phyloP scores from a whole-genome alignment of 2,888 invertebrate species.

The Escarpia spicata region DNA sequence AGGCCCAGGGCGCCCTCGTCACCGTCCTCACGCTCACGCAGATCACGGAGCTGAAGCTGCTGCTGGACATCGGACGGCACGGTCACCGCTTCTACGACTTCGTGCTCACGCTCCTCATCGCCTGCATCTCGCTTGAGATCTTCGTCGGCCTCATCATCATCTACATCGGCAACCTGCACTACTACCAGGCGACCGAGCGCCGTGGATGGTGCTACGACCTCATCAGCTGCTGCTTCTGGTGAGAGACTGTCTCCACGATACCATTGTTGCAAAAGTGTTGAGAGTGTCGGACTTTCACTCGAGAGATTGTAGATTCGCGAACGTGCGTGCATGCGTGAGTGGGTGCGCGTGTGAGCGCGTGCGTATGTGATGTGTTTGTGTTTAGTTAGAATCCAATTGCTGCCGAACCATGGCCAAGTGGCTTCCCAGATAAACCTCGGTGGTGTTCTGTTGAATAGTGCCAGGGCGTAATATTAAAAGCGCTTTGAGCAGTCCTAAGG shows the following conservation, averaged over 20 bases:
- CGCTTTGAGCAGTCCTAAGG: no score
- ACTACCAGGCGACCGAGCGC: constrained; percentile 37
- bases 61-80: constrained; percentile 46
- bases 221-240: constrained; percentile 29
- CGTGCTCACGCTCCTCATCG: constrained; percentile 46
- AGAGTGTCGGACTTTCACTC: no score
- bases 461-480: no score
- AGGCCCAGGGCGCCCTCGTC: constrained; percentile 47
- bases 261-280: no score
- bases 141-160: constrained; percentile 49
- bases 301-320: no score
- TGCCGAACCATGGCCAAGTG: no score
- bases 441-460: no score
- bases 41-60: constrained; percentile 46
- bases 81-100: constrained; percentile 50
- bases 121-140: constrained; percentile 46
- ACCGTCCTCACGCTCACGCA: constrained; percentile 46
- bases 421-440: no score
- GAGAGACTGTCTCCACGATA: neutral
- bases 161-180: constrained; percentile 46
- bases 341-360: no score
- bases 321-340: no score
- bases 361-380: no score
- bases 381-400: no score
- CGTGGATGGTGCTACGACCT: constrained; percentile 33